Conservation (phyloP, 1,140 invertebrate species). For the Wasmannia auropunctata region DNA sequence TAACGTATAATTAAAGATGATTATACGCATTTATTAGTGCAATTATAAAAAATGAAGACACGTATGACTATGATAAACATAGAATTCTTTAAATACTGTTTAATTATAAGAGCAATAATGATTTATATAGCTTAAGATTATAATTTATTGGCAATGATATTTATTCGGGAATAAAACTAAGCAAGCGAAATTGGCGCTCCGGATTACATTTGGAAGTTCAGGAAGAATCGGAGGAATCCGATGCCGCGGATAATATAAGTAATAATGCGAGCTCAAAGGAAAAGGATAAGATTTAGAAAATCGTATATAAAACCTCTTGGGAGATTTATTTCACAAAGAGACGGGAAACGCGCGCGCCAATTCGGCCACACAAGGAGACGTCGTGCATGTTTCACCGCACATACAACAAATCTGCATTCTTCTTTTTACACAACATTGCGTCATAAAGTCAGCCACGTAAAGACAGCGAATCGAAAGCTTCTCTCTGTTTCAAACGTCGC, state of each 20-base stretch:
- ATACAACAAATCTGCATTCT: neutral
- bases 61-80: neutral
- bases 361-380: neutral
- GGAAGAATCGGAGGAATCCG: neutral
- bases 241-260: neutral
- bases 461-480: conserved; percentile 20
- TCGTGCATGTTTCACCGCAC: neutral
- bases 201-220: neutral
- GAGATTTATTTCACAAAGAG: conserved; percentile 1
- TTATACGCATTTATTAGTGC: neutral
- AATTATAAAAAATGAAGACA: neutral
- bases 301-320: neutral
- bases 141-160: neutral
- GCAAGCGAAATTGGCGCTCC: neutral
- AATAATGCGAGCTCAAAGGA: neutral
- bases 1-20: neutral
- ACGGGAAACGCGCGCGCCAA: neutral
- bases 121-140: too few species aligned
- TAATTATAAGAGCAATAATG: too few species aligned
- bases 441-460: conserved; percentile 14
- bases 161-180: neutral
- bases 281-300: neutral
- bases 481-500: conserved; percentile 19
- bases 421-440: neutral
- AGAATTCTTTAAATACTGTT: neutral